Evolutionary conservation across 1,140 invertebrate genomes (phyloP).

Genomic region (Drosophila erecta): DNA sequence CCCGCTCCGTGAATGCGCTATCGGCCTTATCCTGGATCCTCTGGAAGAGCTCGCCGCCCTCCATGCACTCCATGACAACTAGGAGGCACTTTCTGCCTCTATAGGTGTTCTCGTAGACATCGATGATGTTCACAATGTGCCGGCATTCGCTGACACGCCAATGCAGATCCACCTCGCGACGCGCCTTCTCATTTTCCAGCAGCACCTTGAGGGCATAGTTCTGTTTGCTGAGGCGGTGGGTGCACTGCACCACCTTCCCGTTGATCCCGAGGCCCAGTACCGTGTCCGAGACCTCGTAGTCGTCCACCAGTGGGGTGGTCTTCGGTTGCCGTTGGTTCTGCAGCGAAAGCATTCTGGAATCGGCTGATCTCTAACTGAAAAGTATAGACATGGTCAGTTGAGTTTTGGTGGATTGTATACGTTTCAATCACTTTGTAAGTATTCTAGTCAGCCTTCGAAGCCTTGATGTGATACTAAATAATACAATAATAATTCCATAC

Average conservation of each 20-base stretch:
- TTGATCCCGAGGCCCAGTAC: slow-evolving; percentile 99
- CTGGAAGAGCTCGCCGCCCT: slow-evolving; percentile 98
- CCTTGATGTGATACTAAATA: too few species aligned
- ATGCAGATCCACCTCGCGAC: slow-evolving; percentile 97
- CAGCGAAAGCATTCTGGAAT: slow-evolving; percentile 67
- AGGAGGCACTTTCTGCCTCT: slow-evolving; percentile 95
- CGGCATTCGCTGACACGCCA: slow-evolving; percentile 95
- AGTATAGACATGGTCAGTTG: neutral
- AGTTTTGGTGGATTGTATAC: neutral
- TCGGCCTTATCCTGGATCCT: slow-evolving; percentile 97
- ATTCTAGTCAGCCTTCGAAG: neutral
- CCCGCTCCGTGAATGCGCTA: slow-evolving; percentile 96
- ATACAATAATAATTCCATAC: too few species aligned
- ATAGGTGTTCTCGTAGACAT: slow-evolving; percentile 98
- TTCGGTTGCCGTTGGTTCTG: slow-evolving; percentile 86
- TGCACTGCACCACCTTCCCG: slow-evolving; percentile 95
- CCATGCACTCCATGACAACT: slow-evolving; percentile 99
- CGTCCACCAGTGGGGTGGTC: slow-evolving; percentile 93
- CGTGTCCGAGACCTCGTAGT: slow-evolving; percentile 97
- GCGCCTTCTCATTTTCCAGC: slow-evolving; percentile 95
- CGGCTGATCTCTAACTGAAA: slow-evolving; percentile 11
- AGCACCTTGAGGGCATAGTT: slow-evolving; percentile 97
- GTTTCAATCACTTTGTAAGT: neutral
- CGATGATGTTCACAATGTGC: slow-evolving; percentile 96
- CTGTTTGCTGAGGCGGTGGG: slow-evolving; percentile 87